Conservation (phyloP, 2,888 invertebrate genomes). For the Hydropsyche betteni region DNA sequence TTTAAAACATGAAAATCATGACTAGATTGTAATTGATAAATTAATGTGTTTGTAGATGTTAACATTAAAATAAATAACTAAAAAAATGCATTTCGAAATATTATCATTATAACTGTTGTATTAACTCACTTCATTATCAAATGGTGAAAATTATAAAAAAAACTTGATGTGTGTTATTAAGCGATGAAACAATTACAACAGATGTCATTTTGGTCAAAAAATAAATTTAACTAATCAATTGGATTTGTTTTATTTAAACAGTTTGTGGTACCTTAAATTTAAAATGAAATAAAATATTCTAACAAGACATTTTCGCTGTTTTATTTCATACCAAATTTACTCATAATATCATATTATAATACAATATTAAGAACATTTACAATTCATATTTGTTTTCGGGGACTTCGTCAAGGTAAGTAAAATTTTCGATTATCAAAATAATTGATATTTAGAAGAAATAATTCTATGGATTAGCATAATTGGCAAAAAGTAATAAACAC, state of each 20-base stretch:
- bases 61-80: constrained; percentile 33
- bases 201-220: constrained; percentile 50
- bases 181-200: constrained; percentile 43
- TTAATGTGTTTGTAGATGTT: constrained; percentile 50
- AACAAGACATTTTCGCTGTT: too few species aligned
- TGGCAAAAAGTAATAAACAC: too few species aligned
- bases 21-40: constrained; percentile 38
- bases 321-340: too few species aligned
- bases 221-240: constrained; percentile 43
- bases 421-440: too few species aligned
- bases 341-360: too few species aligned
- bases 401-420: too few species aligned
- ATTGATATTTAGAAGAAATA: too few species aligned
- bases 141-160: constrained; percentile 43
- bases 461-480: too few species aligned
- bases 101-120: constrained; percentile 47
- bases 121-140: constrained; percentile 38
- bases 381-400: too few species aligned
- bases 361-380: too few species aligned
- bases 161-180: constrained; percentile 48
- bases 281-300: neutral
- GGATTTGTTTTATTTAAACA: constrained; percentile 21
- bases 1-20: constrained; percentile 38
- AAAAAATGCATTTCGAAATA: constrained; percentile 39
- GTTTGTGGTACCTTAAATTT: neutral